Conservation (phyloP, 2,888 invertebrate genomes). For the Ophraella communa region DNA sequence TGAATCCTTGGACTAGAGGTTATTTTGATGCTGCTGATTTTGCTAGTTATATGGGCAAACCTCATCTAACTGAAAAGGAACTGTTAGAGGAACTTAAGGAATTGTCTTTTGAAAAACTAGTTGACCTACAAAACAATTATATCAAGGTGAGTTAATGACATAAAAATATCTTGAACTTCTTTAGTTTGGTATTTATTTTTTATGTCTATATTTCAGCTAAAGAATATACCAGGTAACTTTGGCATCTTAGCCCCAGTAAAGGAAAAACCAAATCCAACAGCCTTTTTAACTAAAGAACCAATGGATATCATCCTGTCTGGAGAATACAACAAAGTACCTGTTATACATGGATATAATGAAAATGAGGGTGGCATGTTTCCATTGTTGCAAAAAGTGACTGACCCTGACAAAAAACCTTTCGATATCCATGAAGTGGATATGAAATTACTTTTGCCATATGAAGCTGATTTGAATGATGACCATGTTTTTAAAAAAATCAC, state of each 20-base stretch:
- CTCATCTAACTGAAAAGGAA: constrained; percentile 40
- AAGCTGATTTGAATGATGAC: not conserved
- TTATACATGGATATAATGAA: constrained; percentile 51
- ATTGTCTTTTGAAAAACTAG: constrained; percentile 34
- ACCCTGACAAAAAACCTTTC: not conserved
- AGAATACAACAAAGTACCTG: constrained; percentile 52
- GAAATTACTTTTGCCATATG: not conserved
- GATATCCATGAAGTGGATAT: not conserved
- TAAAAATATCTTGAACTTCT: too few relatives aligned
- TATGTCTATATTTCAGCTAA: not conserved
- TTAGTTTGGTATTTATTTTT: too few relatives aligned
- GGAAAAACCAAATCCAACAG: constrained; percentile 23
- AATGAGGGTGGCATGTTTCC: constrained; percentile 44
- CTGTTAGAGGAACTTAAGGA: constrained; percentile 39
- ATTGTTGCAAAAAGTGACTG: not conserved
- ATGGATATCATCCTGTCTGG: constrained; percentile 48
- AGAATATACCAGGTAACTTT: not conserved
- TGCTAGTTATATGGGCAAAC: constrained; percentile 36
- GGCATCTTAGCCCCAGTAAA: constrained; percentile 30
- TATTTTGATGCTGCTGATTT: constrained; percentile 30
- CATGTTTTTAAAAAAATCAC: not conserved
- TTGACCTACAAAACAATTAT: constrained; percentile 32
- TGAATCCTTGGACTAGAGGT: constrained; percentile 43
- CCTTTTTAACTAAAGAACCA: constrained; percentile 50
- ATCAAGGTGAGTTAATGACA: constrained; percentile 24